Percentiles rank a stretch among this genome's conserved stretches.
Evolutionary conservation across 2,888 invertebrate genomes (phyloP).

Genomic region (Shargacucullia verbasci): DNA sequence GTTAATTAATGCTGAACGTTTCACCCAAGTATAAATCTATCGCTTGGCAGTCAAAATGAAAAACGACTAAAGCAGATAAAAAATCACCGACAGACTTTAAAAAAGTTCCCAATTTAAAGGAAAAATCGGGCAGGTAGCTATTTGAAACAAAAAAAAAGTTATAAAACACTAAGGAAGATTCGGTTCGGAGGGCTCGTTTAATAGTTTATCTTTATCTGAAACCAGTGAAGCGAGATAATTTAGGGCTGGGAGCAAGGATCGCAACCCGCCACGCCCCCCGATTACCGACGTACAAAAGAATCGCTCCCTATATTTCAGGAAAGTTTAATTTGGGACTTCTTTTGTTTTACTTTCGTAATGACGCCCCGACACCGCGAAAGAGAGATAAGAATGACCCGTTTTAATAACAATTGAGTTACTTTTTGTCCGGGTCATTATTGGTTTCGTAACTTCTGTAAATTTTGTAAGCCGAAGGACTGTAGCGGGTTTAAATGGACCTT

Average conservation of each 20-base stretch:
- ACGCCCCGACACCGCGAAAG: conserved; percentile 19
- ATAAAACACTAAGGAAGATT: conserved; percentile 48
- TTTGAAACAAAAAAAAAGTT: conserved; percentile 43
- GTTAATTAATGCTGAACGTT: no score
- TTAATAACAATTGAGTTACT: conserved; percentile 39
- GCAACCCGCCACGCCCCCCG: conserved; percentile 58
- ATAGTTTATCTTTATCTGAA: conserved; percentile 74
- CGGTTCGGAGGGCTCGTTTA: conserved; percentile 51
- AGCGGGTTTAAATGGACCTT: no score
- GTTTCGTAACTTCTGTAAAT: conserved; percentile 14
- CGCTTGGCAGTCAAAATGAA: neutral
- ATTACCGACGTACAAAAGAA: conserved; percentile 64
- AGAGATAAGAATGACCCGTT: conserved; percentile 42
- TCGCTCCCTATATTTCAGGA: conserved; percentile 59
- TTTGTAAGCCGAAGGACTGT: conserved; percentile 2
- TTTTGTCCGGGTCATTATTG: conserved; percentile 12
- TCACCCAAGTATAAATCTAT: neutral
- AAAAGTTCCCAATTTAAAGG: conserved; percentile 31
- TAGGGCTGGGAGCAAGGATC: conserved; percentile 65
- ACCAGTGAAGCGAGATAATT: conserved; percentile 72
- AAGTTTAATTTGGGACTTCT: conserved; percentile 68
- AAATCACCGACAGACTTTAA: conserved; percentile 18
- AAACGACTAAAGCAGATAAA: conserved; percentile 13
- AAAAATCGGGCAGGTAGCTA: conserved; percentile 25
- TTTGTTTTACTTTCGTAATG: conserved; percentile 62